Conservation (phyloP, 2,797 vertebrate species). For the Tachyglossus aculeatus region DNA sequence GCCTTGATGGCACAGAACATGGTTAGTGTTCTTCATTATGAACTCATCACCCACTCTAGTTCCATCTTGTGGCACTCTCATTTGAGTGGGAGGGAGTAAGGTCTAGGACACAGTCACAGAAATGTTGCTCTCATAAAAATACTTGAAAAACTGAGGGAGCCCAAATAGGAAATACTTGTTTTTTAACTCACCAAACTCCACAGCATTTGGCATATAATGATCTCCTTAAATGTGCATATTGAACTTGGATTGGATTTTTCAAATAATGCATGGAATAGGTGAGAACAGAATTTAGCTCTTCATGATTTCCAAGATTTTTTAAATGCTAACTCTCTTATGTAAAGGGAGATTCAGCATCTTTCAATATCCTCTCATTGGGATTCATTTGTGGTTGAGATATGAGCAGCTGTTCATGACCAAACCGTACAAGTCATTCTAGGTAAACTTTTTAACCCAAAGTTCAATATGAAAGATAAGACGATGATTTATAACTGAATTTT, state of each 20-base stretch:
- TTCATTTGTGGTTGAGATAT: conserved; percentile 31
- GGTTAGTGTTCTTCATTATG: no score
- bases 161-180: conserved; percentile 1
- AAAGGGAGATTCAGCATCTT: not conserved
- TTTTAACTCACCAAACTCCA: not conserved
- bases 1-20: no score
- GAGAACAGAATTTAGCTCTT: not conserved
- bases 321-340: not conserved
- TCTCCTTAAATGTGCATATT: not conserved
- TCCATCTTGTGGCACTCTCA: no score
- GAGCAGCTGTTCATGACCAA: conserved; percentile 46
- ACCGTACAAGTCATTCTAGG: conserved; percentile 24
- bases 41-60: no score
- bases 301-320: not conserved
- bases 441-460: conserved; percentile 57
- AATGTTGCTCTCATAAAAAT: rapidly evolving
- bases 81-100: no score
- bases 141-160: no score
- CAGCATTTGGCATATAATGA: not conserved
- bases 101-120: not conserved
- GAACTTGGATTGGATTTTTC: not conserved
- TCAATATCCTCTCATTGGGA: not conserved
- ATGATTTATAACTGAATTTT: conserved; percentile 48
- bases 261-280: not conserved
- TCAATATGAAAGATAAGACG: conserved; percentile 29